Evolutionary conservation across 2,888 invertebrate species (phyloP).

Genomic region (Mantis religiosa): DNA sequence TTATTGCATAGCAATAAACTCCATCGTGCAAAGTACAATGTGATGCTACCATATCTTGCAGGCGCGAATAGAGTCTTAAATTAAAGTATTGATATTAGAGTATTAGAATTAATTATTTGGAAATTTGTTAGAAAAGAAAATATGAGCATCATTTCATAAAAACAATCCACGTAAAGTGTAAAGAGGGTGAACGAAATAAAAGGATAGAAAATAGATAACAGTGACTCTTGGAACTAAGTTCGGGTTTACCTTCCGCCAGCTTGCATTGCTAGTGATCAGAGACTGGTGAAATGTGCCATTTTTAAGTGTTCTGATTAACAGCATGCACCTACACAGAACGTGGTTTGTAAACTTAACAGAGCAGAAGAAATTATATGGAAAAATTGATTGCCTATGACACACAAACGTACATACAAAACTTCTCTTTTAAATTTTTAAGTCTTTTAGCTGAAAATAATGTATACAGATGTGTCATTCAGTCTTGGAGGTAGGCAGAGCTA

Average conservation of each 20-base stretch:
- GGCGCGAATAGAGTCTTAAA: conserved; percentile 15
- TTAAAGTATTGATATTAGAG: conserved; percentile 24
- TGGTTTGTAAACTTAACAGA: neutral
- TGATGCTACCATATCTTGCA: conserved; percentile 32
- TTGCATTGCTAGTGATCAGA: neutral
- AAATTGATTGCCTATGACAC: neutral
- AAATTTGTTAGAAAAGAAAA: conserved; percentile 7
- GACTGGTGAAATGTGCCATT: neutral
- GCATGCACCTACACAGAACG: neutral
- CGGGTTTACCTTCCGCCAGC: neutral
- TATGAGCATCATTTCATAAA: neutral
- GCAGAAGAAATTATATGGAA: neutral
- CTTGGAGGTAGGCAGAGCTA: neutral
- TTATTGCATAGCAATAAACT: conserved; percentile 26
- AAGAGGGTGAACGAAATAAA: neutral
- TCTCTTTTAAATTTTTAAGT: conserved; percentile 13
- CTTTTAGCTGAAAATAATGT: conserved; percentile 13
- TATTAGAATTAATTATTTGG: conserved; percentile 20
- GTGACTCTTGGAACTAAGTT: neutral
- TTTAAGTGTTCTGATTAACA: neutral
- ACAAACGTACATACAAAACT: neutral
- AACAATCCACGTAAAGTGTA: neutral
- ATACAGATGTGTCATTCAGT: neutral
- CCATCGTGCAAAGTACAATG: conserved; percentile 25
- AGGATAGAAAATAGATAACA: neutral